Percentiles rank a stretch among this genome's conserved stretches.
These are phyloP conservation scores for Bradynema listronoti DNA, from an alignment of 1,140 invertebrate genomes.

Conservation along the genomic window DNA sequence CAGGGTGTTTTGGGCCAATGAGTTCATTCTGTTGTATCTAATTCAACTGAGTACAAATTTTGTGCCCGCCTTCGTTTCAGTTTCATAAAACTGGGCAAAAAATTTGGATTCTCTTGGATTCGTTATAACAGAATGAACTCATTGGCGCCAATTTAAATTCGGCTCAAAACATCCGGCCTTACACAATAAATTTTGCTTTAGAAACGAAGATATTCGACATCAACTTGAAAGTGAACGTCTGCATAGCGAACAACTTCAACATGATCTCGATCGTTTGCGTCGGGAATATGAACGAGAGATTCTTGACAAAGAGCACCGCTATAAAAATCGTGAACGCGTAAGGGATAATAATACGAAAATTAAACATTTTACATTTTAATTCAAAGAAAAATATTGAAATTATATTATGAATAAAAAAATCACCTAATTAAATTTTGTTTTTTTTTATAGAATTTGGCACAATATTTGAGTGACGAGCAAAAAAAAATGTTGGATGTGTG, in stretches of 20 bases:
- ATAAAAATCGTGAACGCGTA: slow-evolving; percentile 44
- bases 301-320: slow-evolving; percentile 53
- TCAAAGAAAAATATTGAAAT: slow-evolving; percentile 1
- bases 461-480: slow-evolving; percentile 57
- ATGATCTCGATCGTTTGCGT: slow-evolving; percentile 47
- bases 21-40: no score
- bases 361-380: not conserved
- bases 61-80: no score
- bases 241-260: slow-evolving; percentile 46
- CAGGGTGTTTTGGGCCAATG: no score
- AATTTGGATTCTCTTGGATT: no score
- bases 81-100: no score
- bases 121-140: no score
- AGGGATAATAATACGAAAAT: not conserved
- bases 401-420: not conserved
- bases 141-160: no score
- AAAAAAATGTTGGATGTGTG: slow-evolving; percentile 58
- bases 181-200: slow-evolving; percentile 28
- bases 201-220: slow-evolving; percentile 50
- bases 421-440: not conserved
- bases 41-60: no score
- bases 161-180: no score
- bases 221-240: slow-evolving; percentile 51
- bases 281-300: slow-evolving; percentile 51
- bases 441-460: slow-evolving; percentile 48